Percentiles rank a stretch among this genome's conserved stretches.
Evolutionary conservation across 2,113 vertebrate genomes (phyloP).

Genomic region (Campylomormyrus tamandua): DNA sequence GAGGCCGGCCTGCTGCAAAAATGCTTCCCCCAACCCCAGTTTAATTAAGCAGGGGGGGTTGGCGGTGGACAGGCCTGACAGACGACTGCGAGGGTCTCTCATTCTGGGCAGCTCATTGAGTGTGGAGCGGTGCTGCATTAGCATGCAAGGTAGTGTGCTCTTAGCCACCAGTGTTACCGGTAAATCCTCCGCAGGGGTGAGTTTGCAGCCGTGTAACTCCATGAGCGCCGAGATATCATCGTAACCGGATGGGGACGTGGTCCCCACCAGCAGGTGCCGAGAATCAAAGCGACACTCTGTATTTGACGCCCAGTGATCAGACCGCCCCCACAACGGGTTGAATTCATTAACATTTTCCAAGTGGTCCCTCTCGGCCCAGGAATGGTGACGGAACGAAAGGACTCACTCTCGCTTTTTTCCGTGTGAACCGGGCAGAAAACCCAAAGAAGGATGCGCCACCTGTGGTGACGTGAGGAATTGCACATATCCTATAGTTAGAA

Average conservation of each 20-base stretch:
- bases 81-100: neutral
- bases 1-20: neutral
- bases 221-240: constrained; percentile 25
- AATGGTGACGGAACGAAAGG: neutral
- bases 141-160: neutral
- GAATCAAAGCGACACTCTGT: constrained; percentile 34
- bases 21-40: neutral
- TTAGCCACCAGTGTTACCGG: constrained; percentile 23
- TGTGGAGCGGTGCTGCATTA: neutral
- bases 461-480: neutral
- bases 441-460: neutral
- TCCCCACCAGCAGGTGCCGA: constrained; percentile 28
- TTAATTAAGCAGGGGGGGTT: neutral
- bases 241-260: constrained; percentile 34
- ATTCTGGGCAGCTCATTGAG: neutral
- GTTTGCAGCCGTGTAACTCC: constrained; percentile 25
- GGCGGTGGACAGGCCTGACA: neutral
- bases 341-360: constrained; percentile 34
- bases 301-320: constrained; percentile 33
- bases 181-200: constrained; percentile 36
- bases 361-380: constrained; percentile 5
- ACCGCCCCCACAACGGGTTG: constrained; percentile 29
- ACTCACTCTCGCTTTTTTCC: neutral
- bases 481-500: neutral
- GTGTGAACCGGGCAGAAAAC: neutral